These are phyloP conservation scores for Cantharis flavilabris DNA, from an alignment of 2,888 invertebrate genomes.

Conservation along the genomic window DNA sequence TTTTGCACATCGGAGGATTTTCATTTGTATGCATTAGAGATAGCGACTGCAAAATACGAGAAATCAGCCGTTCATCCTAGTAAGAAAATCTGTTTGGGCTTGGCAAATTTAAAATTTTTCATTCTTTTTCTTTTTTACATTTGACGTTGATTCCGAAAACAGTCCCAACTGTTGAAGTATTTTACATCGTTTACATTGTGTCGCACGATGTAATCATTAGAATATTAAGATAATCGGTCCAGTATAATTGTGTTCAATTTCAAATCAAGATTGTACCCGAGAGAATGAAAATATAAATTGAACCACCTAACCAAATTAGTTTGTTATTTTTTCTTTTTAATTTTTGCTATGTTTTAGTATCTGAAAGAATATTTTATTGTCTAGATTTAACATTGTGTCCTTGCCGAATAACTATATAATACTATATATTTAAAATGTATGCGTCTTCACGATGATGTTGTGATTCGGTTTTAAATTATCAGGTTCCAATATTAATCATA, in stretches of 20 bases:
- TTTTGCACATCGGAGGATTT: no score
- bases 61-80: no score
- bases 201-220: neutral
- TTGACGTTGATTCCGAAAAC: no score
- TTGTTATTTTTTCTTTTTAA: neutral
- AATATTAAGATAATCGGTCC: neutral
- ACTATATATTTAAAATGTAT: neutral
- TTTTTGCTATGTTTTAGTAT: neutral
- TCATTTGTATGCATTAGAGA: no score
- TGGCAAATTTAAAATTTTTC: no score
- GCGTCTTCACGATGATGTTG: neutral
- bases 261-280: neutral
- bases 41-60: no score
- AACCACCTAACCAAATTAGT: neutral
- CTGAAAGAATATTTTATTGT: neutral
- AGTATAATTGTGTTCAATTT: neutral
- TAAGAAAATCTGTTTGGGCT: no score
- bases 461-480: neutral
- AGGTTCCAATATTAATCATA: no score
- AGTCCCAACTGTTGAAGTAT: no score
- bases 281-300: neutral
- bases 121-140: no score
- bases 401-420: neutral
- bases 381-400: neutral
- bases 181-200: no score